Conservation (phyloP, 2,888 invertebrate genomes). For the Andrena fulva region DNA sequence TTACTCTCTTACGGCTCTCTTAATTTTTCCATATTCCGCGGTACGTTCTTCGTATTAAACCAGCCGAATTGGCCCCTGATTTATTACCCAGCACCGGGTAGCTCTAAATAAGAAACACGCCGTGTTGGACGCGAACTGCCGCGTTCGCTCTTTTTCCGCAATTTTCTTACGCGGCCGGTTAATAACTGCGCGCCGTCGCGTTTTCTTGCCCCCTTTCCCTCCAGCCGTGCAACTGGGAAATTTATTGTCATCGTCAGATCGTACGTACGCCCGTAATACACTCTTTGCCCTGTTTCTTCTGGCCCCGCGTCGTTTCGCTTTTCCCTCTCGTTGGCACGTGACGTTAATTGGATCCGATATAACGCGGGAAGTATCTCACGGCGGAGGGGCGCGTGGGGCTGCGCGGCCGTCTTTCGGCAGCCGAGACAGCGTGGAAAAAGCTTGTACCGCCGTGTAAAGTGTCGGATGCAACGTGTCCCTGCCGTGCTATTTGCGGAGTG, state of each 20-base stretch:
- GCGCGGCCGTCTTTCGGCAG: slow-evolving; percentile 11
- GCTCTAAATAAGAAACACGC: neutral
- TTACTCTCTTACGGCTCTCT: no score
- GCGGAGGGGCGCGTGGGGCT: neutral
- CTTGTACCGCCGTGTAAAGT: neutral
- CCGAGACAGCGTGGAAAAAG: neutral
- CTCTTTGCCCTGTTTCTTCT: slow-evolving; percentile 27
- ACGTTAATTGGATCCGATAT: slow-evolving; percentile 63
- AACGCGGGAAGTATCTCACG: slow-evolving; percentile 28
- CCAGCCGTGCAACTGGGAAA: slow-evolving; percentile 1
- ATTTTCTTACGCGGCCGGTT: slow-evolving; percentile 10
- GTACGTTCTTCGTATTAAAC: neutral
- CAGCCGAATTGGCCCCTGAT: slow-evolving; percentile 2
- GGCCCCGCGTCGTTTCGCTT: neutral
- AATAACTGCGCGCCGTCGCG: slow-evolving; percentile 32
- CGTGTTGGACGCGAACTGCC: neutral
- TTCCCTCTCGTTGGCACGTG: slow-evolving; percentile 22
- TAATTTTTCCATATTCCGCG: no score
- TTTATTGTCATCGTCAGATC: slow-evolving; percentile 46
- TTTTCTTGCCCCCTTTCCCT: neutral
- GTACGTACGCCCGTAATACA: slow-evolving; percentile 33
- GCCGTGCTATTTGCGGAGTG: neutral
- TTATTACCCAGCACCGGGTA: neutral
- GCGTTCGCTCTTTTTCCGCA: slow-evolving; percentile 22
- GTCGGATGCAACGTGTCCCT: neutral